These are phyloP conservation scores for Labrus mixtus DNA, from an alignment of 2,113 vertebrate species.

Conservation along the genomic window DNA sequence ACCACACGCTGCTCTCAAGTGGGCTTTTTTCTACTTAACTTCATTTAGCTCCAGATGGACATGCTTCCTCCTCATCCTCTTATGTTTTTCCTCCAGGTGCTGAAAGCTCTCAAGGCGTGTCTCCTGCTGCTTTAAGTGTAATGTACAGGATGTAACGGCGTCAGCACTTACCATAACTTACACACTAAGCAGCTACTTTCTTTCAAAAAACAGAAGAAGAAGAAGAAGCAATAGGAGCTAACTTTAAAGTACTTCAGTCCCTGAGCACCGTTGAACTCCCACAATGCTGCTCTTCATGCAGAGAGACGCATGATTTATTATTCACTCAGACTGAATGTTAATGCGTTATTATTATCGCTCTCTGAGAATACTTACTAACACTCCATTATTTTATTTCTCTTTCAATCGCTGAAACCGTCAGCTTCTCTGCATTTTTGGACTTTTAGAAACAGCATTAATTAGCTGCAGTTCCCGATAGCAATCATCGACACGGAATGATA, in stretches of 20 bases:
- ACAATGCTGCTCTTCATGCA: neutral
- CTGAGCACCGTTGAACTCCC: neutral
- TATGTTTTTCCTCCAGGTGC: constrained; percentile 40
- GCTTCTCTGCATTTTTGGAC: neutral
- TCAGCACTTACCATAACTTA: constrained; percentile 15
- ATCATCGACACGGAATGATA: neutral
- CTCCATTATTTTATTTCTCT: neutral
- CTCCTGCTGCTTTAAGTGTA: constrained; percentile 16
- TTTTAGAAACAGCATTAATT: neutral
- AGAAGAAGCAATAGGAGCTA: neutral
- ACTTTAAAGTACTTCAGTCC: neutral
- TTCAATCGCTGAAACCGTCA: neutral
- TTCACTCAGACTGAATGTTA: neutral
- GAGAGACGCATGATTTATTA: neutral
- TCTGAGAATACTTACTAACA: neutral
- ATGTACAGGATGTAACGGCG: constrained; percentile 13
- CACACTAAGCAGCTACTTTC: constrained; percentile 11
- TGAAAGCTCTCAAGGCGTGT: constrained; percentile 10
- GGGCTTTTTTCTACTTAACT: constrained; percentile 7
- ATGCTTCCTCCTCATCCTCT: constrained; percentile 9
- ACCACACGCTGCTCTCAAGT: constrained; percentile 41
- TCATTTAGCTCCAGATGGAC: constrained; percentile 47
- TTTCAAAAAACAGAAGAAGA: neutral
- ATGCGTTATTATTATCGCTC: neutral
- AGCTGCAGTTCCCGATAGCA: neutral